phyloP scores from a whole-genome alignment of 2,113 vertebrate species.

The Pterocles burchelli region DNA sequence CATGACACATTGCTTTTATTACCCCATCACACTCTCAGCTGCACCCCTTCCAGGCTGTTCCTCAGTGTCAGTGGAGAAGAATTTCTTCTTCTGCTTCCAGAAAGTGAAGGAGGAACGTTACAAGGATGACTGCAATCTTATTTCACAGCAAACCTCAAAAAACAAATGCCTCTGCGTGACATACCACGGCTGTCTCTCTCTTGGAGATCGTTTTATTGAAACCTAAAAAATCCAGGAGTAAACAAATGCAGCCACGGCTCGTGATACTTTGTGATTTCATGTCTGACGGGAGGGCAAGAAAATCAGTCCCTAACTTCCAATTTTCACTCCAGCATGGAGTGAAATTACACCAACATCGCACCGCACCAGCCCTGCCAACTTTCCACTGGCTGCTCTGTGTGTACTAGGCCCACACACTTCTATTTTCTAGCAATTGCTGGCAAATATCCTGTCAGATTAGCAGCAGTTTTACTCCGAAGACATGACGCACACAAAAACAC shows the following conservation, averaged over 20 bases:
- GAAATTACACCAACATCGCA: constrained; percentile 3
- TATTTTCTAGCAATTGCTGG: constrained; percentile 63
- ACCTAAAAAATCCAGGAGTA: background rate
- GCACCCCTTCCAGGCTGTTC: background rate
- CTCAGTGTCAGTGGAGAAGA: background rate
- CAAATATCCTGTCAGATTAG: constrained; percentile 46
- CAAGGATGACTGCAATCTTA: background rate
- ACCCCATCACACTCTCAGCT: background rate
- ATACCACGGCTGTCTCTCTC: background rate
- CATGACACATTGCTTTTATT: background rate
- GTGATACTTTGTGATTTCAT: background rate
- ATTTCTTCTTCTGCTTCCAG: background rate
- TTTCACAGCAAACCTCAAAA: background rate
- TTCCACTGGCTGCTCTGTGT: constrained; percentile 21
- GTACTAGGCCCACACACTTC: constrained; percentile 16
- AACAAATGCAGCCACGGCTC: background rate
- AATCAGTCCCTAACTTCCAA: background rate
- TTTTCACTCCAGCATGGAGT: constrained; percentile 20
- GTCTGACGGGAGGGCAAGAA: background rate
- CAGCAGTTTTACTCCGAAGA: constrained; percentile 24
- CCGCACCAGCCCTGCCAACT: constrained; percentile 28
- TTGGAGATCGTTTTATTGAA: background rate
- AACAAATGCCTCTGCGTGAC: background rate
- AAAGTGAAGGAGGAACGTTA: background rate
- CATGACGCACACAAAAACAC: background rate